These are phyloP conservation scores for Apogon hyalosoma DNA, from an alignment of 2,797 vertebrate species.

Conservation along the genomic window DNA sequence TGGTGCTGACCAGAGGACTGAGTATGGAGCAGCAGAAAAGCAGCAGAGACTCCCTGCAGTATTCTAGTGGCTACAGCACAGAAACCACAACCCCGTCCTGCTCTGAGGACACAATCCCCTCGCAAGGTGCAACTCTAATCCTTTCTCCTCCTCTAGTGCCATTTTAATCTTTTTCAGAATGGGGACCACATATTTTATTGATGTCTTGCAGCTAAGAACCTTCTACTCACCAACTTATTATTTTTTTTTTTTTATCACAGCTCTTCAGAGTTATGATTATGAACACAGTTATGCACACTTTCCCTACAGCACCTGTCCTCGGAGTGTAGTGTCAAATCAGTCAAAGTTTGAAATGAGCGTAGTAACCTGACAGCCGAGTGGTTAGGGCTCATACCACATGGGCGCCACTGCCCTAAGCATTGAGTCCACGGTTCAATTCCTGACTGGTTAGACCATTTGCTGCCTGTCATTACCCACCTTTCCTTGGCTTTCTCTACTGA, in stretches of 20 bases:
- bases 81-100: conserved; percentile 97
- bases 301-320: not conserved
- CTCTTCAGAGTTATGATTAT: not conserved
- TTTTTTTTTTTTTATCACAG: not conserved
- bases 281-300: conserved; percentile 2
- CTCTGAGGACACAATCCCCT: conserved; percentile 97
- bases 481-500: too few relatives aligned
- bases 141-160: not conserved
- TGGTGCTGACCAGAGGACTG: conserved; percentile 94
- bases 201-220: not conserved
- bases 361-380: too few relatives aligned
- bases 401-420: too few relatives aligned
- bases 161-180: conserved; percentile 1
- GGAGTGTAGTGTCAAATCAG: conserved; percentile 10
- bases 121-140: conserved; percentile 86
- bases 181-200: not conserved
- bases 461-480: too few relatives aligned
- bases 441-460: too few relatives aligned
- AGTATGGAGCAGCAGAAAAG: conserved; percentile 96
- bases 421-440: too few relatives aligned
- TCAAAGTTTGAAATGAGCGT: conserved; percentile 12
- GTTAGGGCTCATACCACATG: too few relatives aligned
- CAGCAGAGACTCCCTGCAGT: conserved; percentile 96
- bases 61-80: conserved; percentile 96
- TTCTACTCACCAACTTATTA: conserved; percentile 14